phyloP scores from a whole-genome alignment of 2,888 invertebrate species.

The Copidosoma aretas region DNA sequence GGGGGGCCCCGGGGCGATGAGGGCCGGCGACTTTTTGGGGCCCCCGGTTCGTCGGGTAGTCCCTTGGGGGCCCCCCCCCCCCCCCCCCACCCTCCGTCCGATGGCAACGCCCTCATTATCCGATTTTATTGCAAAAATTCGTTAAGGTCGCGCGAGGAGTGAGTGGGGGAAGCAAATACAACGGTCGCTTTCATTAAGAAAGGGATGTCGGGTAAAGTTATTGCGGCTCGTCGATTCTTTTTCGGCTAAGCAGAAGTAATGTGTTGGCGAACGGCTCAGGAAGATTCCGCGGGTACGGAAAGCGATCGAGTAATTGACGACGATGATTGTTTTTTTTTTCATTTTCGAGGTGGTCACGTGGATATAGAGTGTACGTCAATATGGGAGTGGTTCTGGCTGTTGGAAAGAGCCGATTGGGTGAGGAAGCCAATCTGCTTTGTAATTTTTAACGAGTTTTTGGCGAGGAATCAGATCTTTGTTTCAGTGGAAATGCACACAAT shows the following conservation, averaged over 20 bases:
- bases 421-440: too few species aligned
- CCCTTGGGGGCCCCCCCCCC: slow-evolving; percentile 24
- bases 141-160: slow-evolving; percentile 31
- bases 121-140: slow-evolving; percentile 43
- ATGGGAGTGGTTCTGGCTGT: too few species aligned
- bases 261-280: slow-evolving; percentile 17
- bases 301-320: neutral
- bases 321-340: too few species aligned
- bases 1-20: slow-evolving; percentile 45
- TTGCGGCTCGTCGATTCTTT: slow-evolving; percentile 25
- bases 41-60: slow-evolving; percentile 45
- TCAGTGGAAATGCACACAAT: too few species aligned
- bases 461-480: too few species aligned
- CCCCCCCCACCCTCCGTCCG: slow-evolving; percentile 1
- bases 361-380: too few species aligned
- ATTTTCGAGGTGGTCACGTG: too few species aligned
- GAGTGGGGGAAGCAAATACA: slow-evolving; percentile 25
- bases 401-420: too few species aligned
- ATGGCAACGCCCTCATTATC: slow-evolving; percentile 47
- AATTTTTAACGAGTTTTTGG: too few species aligned
- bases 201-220: slow-evolving; percentile 28
- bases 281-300: slow-evolving; percentile 21
- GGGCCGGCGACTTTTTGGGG: slow-evolving; percentile 47
- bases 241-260: slow-evolving; percentile 29
- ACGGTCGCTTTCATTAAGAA: slow-evolving; percentile 27